Conservation (phyloP, 2,888 invertebrate genomes). For the Xanthostigma xanthostigma region DNA sequence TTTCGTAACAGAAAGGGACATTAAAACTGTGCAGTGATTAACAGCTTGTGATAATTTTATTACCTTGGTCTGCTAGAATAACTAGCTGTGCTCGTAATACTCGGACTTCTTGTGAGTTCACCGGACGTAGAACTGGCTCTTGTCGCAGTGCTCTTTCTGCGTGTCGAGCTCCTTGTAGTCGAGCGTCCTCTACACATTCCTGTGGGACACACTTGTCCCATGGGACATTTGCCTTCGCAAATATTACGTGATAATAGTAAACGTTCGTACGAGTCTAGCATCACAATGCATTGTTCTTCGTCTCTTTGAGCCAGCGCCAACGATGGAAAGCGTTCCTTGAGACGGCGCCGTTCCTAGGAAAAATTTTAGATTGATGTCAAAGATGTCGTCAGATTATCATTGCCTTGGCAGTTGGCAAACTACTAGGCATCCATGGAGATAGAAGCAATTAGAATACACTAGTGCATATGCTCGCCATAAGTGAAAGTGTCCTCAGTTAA, state of each 20-base stretch:
- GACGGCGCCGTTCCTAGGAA: constrained; percentile 60
- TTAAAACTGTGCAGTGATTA: no score
- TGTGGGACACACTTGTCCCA: constrained; percentile 75
- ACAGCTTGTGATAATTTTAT: constrained; percentile 4
- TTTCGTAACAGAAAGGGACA: no score
- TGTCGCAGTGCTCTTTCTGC: constrained; percentile 2
- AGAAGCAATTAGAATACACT: no score
- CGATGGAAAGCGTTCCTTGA: constrained; percentile 74
- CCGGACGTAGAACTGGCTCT: constrained; percentile 10
- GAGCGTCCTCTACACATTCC: constrained; percentile 44
- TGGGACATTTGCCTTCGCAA: constrained; percentile 73
- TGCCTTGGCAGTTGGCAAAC: no score
- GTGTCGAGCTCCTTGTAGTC: constrained; percentile 1
- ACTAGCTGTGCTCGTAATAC: constrained; percentile 18
- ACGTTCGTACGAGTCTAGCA: constrained; percentile 72
- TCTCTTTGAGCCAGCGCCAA: constrained; percentile 57
- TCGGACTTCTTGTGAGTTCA: constrained; percentile 25
- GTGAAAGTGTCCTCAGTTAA: no score
- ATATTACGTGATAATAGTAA: constrained; percentile 63
- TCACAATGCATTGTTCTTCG: constrained; percentile 56
- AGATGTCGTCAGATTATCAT: no score
- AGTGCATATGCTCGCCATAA: no score
- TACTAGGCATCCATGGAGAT: no score
- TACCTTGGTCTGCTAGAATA: constrained; percentile 14
- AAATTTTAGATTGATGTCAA: not conserved